Conservation (phyloP, 64 coral and sea anemone species). For the Platygyra sinensis region DNA sequence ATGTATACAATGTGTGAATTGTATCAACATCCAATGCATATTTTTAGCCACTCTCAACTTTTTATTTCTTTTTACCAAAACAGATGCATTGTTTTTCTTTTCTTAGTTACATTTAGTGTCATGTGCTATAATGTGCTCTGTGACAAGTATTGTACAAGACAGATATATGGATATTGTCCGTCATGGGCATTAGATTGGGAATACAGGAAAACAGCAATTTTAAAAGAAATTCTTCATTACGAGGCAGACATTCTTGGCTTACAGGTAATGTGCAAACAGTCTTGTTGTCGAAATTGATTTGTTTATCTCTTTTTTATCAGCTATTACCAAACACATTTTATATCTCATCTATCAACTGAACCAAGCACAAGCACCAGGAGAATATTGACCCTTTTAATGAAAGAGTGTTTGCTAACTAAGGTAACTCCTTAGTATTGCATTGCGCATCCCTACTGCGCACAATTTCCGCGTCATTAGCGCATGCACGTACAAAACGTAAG, state of each 20-base stretch:
- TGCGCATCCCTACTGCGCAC: too few relatives aligned
- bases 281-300: not conserved
- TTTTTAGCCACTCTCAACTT: too few relatives aligned
- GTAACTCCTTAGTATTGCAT: too few relatives aligned
- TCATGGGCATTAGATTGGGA: constrained; percentile 99
- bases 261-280: constrained; percentile 57
- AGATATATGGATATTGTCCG: constrained; percentile 96
- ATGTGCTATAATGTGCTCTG: constrained; percentile 98
- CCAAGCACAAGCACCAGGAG: too few relatives aligned
- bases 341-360: too few relatives aligned
- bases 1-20: not conserved
- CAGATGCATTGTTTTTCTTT: not conserved
- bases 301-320: too few relatives aligned
- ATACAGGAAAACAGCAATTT: constrained; percentile 85
- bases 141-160: constrained; percentile 95
- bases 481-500: too few relatives aligned
- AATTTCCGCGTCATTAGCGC: too few relatives aligned
- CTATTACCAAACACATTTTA: too few relatives aligned
- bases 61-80: not conserved
- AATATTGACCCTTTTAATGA: too few relatives aligned
- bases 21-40: too few relatives aligned
- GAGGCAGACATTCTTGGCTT: constrained; percentile 94
- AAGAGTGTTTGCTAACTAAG: too few relatives aligned
- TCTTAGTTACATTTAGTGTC: constrained; percentile 89
- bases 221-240: constrained; percentile 98